These are phyloP conservation scores for Tragulus kanchil DNA, from an alignment of 2,113 vertebrate species.

Conservation along the genomic window DNA sequence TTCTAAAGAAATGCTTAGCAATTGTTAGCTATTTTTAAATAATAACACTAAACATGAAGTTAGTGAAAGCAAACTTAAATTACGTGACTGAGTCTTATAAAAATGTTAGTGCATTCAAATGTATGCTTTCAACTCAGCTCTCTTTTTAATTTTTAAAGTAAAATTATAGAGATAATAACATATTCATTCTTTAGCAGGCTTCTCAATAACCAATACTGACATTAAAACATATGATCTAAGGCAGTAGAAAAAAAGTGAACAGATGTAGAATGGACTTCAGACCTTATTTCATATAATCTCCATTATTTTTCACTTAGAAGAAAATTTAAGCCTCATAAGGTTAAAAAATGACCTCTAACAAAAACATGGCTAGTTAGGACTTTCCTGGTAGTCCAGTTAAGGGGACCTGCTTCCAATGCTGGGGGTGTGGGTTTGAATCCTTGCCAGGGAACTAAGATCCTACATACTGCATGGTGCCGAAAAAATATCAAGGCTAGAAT, in stretches of 20 bases:
- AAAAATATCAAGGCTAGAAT: not conserved
- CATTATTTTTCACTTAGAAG: not conserved
- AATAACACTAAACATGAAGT: not conserved
- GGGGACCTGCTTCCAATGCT: not conserved
- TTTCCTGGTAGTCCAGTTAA: not conserved
- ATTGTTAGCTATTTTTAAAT: not conserved
- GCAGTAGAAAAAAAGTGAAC: not conserved
- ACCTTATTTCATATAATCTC: not conserved
- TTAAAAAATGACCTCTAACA: not conserved
- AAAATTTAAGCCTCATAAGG: not conserved
- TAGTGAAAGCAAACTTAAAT: constrained; percentile 31
- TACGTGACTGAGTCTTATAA: not conserved
- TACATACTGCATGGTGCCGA: not conserved
- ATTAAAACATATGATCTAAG: not conserved
- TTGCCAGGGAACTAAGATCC: not conserved
- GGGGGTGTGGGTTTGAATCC: not conserved
- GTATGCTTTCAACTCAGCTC: not conserved
- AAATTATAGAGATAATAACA: not conserved
- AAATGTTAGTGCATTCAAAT: not conserved
- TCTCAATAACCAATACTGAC: not conserved
- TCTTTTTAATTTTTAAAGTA: not conserved
- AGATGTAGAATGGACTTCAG: not conserved
- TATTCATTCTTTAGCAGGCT: not conserved
- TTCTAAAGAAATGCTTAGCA: constrained; percentile 39
- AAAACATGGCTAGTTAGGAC: not conserved